Percentiles rank a stretch among this genome's conserved stretches.
Evolutionary conservation across 2,113 vertebrate species (phyloP).

Genomic region (Dermatemys mawii): DNA sequence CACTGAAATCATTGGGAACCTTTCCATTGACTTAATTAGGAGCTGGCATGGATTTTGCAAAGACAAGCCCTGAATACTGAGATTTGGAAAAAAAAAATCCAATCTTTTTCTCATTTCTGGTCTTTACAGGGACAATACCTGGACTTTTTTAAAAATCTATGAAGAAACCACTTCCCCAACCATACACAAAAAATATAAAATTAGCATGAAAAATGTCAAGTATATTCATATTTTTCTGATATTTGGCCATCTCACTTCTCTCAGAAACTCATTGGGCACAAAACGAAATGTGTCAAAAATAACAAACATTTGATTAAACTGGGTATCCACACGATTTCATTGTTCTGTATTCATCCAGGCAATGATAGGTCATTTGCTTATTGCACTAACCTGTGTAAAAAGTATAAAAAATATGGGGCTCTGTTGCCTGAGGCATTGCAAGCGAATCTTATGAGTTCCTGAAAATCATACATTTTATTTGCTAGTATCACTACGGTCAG

Average conservation of each 20-base stretch:
- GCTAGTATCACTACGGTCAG: not conserved
- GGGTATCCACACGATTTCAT: not conserved
- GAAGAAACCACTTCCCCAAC: not conserved
- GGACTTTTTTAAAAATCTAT: not conserved
- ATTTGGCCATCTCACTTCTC: not conserved
- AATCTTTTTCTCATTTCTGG: not conserved
- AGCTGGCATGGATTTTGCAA: not conserved
- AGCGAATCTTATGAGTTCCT: not conserved
- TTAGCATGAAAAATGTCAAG: not conserved
- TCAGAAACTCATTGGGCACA: not conserved
- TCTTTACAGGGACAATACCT: not conserved
- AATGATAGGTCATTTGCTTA: conserved; percentile 15
- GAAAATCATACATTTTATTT: conserved; percentile 23
- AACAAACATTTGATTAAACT: conserved; percentile 28
- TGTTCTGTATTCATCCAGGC: not conserved
- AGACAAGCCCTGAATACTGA: not conserved
- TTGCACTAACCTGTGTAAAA: not conserved
- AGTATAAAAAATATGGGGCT: not conserved
- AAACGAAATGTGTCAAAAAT: conserved; percentile 43
- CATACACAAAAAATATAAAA: not conserved
- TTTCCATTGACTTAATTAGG: not conserved
- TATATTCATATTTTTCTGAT: not conserved
- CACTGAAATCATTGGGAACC: not conserved
- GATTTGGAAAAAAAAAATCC: not conserved
- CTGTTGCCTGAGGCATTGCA: not conserved